Conservation (phyloP, 1,140 invertebrate genomes). For the Drosophila bocqueti region DNA sequence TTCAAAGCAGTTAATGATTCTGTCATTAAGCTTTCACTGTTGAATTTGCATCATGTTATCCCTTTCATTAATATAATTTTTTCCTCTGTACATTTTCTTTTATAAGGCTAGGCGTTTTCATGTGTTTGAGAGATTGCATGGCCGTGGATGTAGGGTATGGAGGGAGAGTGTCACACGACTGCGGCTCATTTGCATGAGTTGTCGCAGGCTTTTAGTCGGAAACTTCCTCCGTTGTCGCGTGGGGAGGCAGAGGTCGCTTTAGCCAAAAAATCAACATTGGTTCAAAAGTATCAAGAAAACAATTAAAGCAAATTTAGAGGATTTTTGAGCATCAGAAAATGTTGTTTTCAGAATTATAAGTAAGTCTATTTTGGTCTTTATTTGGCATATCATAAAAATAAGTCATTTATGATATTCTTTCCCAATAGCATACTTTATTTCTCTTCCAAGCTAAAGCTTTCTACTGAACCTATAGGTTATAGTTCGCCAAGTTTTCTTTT, state of each 20-base stretch:
- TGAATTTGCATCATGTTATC: background rate
- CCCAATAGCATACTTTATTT: too few species aligned
- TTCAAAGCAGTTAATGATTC: background rate
- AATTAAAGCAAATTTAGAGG: conserved; percentile 26
- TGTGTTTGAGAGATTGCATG: conserved; percentile 43
- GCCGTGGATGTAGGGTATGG: background rate
- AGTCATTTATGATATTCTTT: background rate
- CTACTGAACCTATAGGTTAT: background rate
- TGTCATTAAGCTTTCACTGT: background rate
- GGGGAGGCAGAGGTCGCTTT: conserved; percentile 29
- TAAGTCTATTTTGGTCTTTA: background rate
- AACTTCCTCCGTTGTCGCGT: conserved; percentile 50
- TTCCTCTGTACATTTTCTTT: conserved; percentile 21
- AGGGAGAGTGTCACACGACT: conserved; percentile 58
- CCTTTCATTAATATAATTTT: background rate
- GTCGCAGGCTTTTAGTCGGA: conserved; percentile 79
- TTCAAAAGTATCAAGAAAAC: conserved; percentile 36
- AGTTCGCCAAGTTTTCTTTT: background rate
- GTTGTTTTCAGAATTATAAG: too few species aligned
- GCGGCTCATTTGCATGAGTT: conserved; percentile 80
- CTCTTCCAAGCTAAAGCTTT: background rate
- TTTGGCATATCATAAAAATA: background rate
- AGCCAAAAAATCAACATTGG: conserved; percentile 62
- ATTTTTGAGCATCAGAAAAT: background rate
- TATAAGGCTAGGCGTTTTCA: conserved; percentile 63